Base-by-base conservation (phyloP, 2,888 invertebrate genomes). In the Amaurobius ferox region DNA sequence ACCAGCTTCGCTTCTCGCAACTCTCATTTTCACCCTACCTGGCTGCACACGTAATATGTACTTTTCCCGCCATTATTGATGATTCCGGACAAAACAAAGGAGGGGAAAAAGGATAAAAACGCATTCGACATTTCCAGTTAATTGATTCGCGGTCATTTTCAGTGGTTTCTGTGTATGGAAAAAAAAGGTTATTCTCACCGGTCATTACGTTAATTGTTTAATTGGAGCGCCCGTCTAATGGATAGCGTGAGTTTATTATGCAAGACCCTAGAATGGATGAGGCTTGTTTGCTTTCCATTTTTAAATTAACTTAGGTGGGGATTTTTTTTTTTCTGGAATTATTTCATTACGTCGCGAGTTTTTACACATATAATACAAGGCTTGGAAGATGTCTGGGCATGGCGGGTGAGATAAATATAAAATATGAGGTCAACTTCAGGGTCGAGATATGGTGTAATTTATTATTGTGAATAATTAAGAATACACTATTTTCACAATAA, bases 81-180 rank as follows among this genome's bases (percentile, higher is more conserved):
- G 55, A 55, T 55, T 19, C 55, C 55, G 16, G 23, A 23, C 23
- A 55, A 55, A 55, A 23, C 7, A 19, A 23, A 55, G 16, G 11
- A 23, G 16, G 11, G n/a, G n/a, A 44, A 2, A 16, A 55, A 23
- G 23, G 23, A 55, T 23, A 55, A 23, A 55, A 55, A 19, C 23
- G 23, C 55, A 55, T 55, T 55, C 55, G 55, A 55, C 55, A 55
- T 55, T 55, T 55, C 55, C 55, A 55, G 55, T 55, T 55, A 55
- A 55, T 55, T 55, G 55, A 55, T 55, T 55, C 55, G 55, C 23
- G 55, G 55, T 55, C 55, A 55, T 55, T 55, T 55, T 55, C 55
- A 23, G 55, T 23, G 55, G 55, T 55, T 55, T 55, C 19, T 55
- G 55, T 55, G 55, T 55, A 55, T 55, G 23, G 44, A 16, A 16